Conservation (phyloP, 1,140 invertebrate species). For the Drosophila takahashii region DNA sequence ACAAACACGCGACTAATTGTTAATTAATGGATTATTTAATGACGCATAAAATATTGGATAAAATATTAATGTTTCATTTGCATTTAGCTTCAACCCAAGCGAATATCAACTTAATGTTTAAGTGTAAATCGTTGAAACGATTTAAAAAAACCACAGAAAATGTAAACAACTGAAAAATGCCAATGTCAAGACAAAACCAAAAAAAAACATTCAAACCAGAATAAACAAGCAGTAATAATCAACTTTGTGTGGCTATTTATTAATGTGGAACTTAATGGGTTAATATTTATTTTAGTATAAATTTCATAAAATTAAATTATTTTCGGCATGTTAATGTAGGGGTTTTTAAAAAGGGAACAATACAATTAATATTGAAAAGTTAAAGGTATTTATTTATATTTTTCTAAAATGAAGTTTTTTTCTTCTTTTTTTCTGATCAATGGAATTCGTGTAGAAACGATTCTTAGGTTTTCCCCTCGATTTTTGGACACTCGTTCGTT, state of each 20-base stretch:
- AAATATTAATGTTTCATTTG: conserved; percentile 66
- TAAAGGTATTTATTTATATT: no score
- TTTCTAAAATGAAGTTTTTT: no score
- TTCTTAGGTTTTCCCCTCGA: conserved; percentile 4
- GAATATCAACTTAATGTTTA: conserved; percentile 57
- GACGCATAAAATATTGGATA: conserved; percentile 75
- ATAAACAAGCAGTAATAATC: conserved; percentile 51
- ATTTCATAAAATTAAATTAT: neutral
- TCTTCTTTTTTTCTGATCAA: no score
- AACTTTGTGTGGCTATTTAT: neutral
- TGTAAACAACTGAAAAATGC: conserved; percentile 40
- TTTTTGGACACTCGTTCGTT: conserved; percentile 5
- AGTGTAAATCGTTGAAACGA: conserved; percentile 41
- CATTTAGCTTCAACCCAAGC: conserved; percentile 52
- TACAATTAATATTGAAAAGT: no score
- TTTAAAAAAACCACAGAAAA: conserved; percentile 17
- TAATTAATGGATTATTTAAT: conserved; percentile 81
- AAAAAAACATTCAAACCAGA: conserved; percentile 42
- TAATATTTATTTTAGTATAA: neutral
- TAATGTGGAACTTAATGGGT: neutral
- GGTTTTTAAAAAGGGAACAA: no score
- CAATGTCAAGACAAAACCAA: conserved; percentile 48
- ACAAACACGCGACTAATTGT: conserved; percentile 62
- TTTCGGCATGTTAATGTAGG: no score
- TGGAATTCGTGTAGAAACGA: neutral